Percentiles rank a stretch among this genome's conserved stretches.
These are phyloP conservation scores for Nixonia krombeini DNA, from an alignment of 1,140 invertebrate genomes.

Conservation along the genomic window DNA sequence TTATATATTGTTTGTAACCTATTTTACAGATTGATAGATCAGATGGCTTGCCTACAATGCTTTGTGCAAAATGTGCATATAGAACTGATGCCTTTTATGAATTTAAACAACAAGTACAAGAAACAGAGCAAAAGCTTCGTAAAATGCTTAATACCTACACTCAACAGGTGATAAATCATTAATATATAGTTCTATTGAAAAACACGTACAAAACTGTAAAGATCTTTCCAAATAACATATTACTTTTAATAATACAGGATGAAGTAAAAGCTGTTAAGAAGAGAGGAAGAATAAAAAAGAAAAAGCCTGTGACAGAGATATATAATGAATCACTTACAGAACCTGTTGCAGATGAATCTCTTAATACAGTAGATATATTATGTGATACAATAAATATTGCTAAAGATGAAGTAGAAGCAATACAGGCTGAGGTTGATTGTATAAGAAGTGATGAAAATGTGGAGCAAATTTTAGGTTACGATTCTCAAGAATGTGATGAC, in stretches of 20 bases:
- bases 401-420: not conserved
- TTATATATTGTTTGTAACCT: not conserved
- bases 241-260: not conserved
- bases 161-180: slow-evolving; percentile 26
- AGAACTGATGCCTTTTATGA: slow-evolving; percentile 60
- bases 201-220: not conserved
- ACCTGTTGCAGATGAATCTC: not conserved
- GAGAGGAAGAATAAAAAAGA: slow-evolving; percentile 18
- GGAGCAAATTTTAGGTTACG: not conserved
- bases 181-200: not conserved
- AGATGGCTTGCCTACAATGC: slow-evolving; percentile 62
- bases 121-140: slow-evolving; percentile 59
- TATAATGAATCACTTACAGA: not conserved
- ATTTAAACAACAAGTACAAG: slow-evolving; percentile 62
- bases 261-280: slow-evolving; percentile 2
- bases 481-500: not conserved
- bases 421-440: not conserved
- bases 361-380: not conserved
- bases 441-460: not conserved
- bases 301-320: not conserved
- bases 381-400: not conserved
- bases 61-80: slow-evolving; percentile 65
- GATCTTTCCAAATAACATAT: not conserved
- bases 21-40: slow-evolving; percentile 56
- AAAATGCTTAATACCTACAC: slow-evolving; percentile 54